A percentile compares a stretch with the other conserved stretches of the same genome.
These are phyloP conservation scores for Formicarius rufipectus DNA, from an alignment of 2,113 vertebrate species.

Conservation along the genomic window DNA sequence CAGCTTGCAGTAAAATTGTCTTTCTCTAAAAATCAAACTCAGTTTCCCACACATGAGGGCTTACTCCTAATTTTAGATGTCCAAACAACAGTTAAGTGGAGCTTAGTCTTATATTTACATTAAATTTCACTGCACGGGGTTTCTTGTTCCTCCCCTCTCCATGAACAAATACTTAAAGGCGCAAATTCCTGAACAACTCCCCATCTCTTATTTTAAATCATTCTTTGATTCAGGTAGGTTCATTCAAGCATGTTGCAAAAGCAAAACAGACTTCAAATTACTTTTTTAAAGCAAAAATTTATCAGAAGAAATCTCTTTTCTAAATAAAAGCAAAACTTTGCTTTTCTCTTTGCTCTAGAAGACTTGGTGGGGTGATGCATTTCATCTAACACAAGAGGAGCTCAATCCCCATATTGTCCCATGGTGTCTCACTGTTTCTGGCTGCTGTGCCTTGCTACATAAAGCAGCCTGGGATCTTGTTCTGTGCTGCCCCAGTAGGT, in stretches of 20 bases:
- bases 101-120: background rate
- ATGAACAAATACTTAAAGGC: background rate
- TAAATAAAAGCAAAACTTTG: background rate
- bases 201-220: background rate
- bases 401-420: background rate
- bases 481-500: accelerated
- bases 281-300: background rate
- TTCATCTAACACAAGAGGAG: background rate
- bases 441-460: background rate
- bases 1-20: background rate
- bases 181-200: background rate
- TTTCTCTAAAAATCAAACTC: background rate
- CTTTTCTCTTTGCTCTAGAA: background rate
- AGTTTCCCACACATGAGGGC: background rate
- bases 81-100: background rate
- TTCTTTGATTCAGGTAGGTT: background rate
- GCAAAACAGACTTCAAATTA: background rate
- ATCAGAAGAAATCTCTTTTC: background rate
- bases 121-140: background rate
- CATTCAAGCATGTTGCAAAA: background rate
- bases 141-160: background rate
- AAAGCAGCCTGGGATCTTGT: background rate
- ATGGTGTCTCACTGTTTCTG: accelerated
- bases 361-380: background rate
- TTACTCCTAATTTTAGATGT: background rate